Base-by-base conservation (phyloP, 2,113 vertebrate species). In the Phyllostomus hastatus region DNA sequence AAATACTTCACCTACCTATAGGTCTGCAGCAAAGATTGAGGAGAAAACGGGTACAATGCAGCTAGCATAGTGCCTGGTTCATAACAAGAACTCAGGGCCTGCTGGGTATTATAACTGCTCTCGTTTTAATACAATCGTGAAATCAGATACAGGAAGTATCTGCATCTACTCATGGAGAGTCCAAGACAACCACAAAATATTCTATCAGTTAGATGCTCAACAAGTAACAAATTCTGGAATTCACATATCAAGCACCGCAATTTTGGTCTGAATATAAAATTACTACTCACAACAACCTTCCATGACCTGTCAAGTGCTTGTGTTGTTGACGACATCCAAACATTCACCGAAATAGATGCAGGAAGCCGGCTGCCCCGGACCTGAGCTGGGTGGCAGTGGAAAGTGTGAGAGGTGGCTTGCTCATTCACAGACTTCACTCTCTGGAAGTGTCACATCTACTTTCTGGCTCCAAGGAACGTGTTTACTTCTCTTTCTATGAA, bases 401-500 rank as follows among this genome's bases (percentile, higher is more conserved):
- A 80, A 41, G 26, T 12, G 20, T 5, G 2, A 4, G 28, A 52
- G 43, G 33, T 16, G 26, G 48, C 41, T 35, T 33, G 35, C 28
- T 66, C 67, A 2, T 20, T 64, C n/a, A 28, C 12, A 26, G n/a
- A 41, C 67, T 73, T 66, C 16, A 20, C 57, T 72, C 84, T 61
- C 59, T 93, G 82, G 80, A 64, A 94, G 52, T 57, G 50, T 66
- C 20, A 4, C 5, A 35, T 84, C 70, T 54, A 1, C 16, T 80
- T 89, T 73, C 73, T 83, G 90, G 17, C 85, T 95, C 73, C 95
- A 95, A 97, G 79, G 7, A 96, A 94, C 97, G 73, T 72, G 83
- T 96, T 97, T 93, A 97, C 95, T 91, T 97, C 50, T 96, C 94
- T 82, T 95, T 96, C 93, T 94, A 95, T 75, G 87, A 98, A 91